phyloP scores from a whole-genome alignment of 2,113 vertebrate genomes.

The Coracopsis vasa region DNA sequence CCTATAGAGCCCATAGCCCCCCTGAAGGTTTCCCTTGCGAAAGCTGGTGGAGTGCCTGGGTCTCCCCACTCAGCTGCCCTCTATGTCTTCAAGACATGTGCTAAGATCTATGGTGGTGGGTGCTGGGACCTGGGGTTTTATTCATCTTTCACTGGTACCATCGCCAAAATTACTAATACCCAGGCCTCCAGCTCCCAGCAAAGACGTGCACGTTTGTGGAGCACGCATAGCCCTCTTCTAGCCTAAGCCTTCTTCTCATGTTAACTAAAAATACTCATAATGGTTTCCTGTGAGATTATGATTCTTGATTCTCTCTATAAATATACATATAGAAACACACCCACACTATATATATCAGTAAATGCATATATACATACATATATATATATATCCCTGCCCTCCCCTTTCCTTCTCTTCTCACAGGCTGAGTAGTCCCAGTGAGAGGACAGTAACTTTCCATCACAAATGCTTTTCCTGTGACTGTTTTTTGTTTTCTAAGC shows the following conservation, averaged over 20 bases:
- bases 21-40: not conserved
- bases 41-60: rapidly evolving
- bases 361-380: not conserved
- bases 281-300: not conserved
- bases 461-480: constrained; percentile 19
- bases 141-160: not conserved
- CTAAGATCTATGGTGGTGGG: not conserved
- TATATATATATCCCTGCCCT: not conserved
- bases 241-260: not conserved
- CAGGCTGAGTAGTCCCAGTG: not conserved
- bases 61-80: rapidly evolving
- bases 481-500: constrained; percentile 33
- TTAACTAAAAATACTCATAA: not conserved
- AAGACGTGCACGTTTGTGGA: rapidly evolving
- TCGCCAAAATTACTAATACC: not conserved
- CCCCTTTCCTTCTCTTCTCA: not conserved
- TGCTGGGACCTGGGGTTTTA: not conserved
- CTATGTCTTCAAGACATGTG: rapidly evolving
- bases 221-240: not conserved
- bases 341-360: not conserved
- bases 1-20: not conserved
- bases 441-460: constrained; percentile 16
- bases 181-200: not conserved
- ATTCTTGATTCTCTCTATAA: not conserved
- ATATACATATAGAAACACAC: not conserved